These are phyloP conservation scores for Butorides virescens DNA, from an alignment of 2,113 vertebrate species.

Conservation along the genomic window DNA sequence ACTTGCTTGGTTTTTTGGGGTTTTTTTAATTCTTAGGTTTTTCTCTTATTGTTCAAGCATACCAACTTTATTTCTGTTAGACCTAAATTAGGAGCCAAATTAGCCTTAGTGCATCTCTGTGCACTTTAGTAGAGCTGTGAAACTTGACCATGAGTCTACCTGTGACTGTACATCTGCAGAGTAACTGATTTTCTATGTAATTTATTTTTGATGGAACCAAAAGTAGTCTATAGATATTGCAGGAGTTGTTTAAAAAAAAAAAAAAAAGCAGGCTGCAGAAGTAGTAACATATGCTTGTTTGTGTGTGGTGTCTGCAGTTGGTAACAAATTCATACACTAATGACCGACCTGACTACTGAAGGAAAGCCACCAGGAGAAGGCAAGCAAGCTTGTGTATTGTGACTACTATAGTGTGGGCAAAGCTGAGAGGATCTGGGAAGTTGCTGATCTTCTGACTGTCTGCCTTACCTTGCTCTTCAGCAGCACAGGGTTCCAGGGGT, in stretches of 20 bases:
- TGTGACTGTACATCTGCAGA: neutral
- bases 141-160: neutral
- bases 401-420: neutral
- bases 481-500: neutral
- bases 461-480: neutral
- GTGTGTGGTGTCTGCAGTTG: neutral
- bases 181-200: neutral
- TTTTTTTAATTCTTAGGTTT: neutral
- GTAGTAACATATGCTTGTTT: neutral
- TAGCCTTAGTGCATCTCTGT: neutral
- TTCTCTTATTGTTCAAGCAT: neutral
- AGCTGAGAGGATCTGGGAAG: neutral
- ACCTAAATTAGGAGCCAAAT: neutral
- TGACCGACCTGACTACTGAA: neutral
- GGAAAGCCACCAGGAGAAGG: neutral
- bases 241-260: neutral
- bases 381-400: neutral
- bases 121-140: neutral
- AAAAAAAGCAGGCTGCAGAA: neutral
- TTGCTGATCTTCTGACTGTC: neutral
- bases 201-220: slow-evolving; percentile 1
- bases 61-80: neutral
- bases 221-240: neutral
- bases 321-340: neutral
- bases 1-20: neutral